Conservation (phyloP, 1,140 invertebrate species). For the Drosophila sturtevanti region DNA sequence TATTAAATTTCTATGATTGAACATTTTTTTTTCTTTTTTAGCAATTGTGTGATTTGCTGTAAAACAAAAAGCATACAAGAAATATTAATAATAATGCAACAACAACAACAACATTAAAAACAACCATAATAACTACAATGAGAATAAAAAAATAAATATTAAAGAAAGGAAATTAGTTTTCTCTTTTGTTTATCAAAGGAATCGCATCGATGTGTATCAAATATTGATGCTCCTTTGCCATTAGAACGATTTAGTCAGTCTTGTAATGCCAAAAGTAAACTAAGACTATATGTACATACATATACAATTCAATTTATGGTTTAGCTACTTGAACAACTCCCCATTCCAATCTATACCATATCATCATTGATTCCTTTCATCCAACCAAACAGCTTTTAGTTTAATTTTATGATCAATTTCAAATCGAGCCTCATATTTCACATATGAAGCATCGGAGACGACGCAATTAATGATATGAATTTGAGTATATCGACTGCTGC, state of each 20-base stretch:
- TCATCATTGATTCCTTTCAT: no score
- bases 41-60: conserved; percentile 30
- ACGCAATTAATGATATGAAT: conserved; percentile 1
- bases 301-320: not conserved
- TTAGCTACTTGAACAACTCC: no score
- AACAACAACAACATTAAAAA: not conserved
- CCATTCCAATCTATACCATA: no score
- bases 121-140: not conserved
- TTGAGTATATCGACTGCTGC: not conserved
- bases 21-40: no score
- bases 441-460: not conserved
- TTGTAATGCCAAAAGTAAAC: no score
- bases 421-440: not conserved
- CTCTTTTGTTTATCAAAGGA: conserved; percentile 3
- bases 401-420: not conserved
- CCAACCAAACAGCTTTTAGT: not conserved
- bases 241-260: not conserved
- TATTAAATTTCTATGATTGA: conserved; percentile 53
- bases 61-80: conserved; percentile 35
- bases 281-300: no score
- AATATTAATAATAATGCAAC: conserved; percentile 13
- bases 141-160: not conserved
- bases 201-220: not conserved
- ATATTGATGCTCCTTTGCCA: not conserved
- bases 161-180: not conserved